Conservation (phyloP, 2,113 vertebrate species). For the Rostratula benghalensis region DNA sequence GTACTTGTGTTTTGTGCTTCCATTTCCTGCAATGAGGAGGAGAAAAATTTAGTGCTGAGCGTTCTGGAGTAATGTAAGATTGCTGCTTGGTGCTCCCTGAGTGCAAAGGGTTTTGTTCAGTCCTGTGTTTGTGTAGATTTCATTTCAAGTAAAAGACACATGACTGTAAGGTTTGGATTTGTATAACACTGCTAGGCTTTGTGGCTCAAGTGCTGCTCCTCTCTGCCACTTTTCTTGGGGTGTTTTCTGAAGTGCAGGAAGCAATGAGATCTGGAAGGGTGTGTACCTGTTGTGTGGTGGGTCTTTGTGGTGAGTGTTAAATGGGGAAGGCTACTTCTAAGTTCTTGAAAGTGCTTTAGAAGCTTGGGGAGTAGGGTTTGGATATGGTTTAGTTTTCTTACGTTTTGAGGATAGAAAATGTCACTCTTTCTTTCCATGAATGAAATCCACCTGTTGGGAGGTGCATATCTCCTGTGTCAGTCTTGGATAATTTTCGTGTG, state of each 20-base stretch:
- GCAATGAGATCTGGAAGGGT: neutral
- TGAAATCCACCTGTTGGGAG: neutral
- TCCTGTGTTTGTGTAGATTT: neutral
- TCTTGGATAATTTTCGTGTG: neutral
- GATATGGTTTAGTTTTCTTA: neutral
- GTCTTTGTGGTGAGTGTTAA: neutral
- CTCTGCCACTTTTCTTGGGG: neutral
- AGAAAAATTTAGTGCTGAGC: neutral
- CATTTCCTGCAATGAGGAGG: neutral
- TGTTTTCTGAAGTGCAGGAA: neutral
- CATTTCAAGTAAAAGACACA: neutral
- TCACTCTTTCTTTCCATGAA: neutral
- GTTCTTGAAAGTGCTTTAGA: neutral
- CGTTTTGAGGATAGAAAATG: neutral
- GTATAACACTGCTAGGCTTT: neutral
- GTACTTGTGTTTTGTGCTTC: neutral
- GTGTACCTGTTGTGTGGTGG: rapidly evolving
- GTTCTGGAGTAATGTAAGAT: neutral
- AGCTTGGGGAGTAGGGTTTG: neutral
- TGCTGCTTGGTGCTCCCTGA: rapidly evolving
- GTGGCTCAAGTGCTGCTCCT: neutral
- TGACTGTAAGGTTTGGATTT: neutral
- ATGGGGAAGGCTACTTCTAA: neutral
- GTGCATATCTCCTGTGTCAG: neutral
- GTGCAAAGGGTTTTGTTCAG: neutral